Percentiles rank a stretch among this genome's conserved stretches.
phyloP scores from a whole-genome alignment of 2,797 vertebrate species.

The Gila robusta region DNA sequence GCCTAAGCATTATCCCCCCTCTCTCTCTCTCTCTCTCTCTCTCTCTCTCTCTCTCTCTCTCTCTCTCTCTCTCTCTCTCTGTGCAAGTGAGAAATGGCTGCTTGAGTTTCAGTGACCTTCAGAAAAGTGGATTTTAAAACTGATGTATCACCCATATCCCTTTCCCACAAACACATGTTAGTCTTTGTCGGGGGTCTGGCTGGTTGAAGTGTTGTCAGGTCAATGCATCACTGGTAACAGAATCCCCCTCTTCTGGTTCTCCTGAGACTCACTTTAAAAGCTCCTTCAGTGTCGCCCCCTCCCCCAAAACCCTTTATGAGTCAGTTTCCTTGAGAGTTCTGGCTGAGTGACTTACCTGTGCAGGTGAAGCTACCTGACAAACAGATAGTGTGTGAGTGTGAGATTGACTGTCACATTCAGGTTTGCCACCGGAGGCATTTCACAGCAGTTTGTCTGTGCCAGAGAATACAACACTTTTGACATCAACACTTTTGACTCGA shows the following conservation, averaged over 20 bases:
- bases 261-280: conserved; percentile 77
- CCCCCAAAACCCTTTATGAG: conserved; percentile 50
- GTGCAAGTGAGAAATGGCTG: conserved; percentile 28
- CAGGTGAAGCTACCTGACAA: conserved; percentile 29
- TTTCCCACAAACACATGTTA: conserved; percentile 50
- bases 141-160: conserved; percentile 18
- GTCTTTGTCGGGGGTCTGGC: conserved; percentile 72
- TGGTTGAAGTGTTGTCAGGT: conserved; percentile 80
- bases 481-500: neutral
- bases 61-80: too few relatives aligned
- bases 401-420: neutral
- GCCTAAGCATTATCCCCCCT: neutral
- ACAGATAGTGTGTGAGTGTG: conserved; percentile 19
- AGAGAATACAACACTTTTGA: neutral
- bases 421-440: neutral
- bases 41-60: too few relatives aligned
- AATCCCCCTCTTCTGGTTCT: conserved; percentile 69
- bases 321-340: conserved; percentile 37
- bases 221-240: conserved; percentile 84
- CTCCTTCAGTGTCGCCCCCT: conserved; percentile 79
- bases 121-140: conserved; percentile 25
- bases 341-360: conserved; percentile 58
- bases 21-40: too few relatives aligned
- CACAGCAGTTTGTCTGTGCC: neutral
- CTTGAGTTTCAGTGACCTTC: conserved; percentile 26